Evolutionary conservation across 2,888 invertebrate genomes (phyloP).

Genomic region (Agapostemon virescens): DNA sequence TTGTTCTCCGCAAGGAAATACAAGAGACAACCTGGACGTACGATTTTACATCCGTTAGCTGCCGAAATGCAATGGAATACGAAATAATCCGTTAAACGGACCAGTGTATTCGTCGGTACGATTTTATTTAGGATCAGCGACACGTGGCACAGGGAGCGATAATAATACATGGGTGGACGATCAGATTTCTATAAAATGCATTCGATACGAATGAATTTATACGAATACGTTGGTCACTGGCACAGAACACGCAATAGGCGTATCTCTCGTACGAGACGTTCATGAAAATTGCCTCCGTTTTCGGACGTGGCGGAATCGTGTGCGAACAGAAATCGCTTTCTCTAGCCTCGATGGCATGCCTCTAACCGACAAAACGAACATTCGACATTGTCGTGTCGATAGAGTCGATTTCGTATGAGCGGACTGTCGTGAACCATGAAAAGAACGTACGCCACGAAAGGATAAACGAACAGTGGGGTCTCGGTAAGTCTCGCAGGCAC

Average conservation of each 20-base stretch:
- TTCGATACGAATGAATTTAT: neutral
- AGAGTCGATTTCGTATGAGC: slow-evolving; percentile 36
- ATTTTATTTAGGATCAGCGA: neutral
- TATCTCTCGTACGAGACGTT: slow-evolving; percentile 45
- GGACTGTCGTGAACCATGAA: slow-evolving; percentile 37
- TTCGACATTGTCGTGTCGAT: slow-evolving; percentile 47
- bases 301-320: slow-evolving; percentile 39
- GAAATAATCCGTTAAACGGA: neutral
- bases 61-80: neutral
- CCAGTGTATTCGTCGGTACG: neutral
- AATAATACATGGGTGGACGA: neutral
- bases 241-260: slow-evolving; percentile 53
- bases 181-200: neutral
- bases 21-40: neutral
- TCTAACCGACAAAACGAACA: slow-evolving; percentile 48
- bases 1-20: neutral
- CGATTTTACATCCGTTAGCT: neutral
- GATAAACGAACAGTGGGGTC: slow-evolving; percentile 40
- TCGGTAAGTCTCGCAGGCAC: slow-evolving; percentile 43
- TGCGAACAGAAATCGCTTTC: slow-evolving; percentile 65
- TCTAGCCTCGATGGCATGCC: slow-evolving; percentile 53
- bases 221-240: slow-evolving; percentile 29
- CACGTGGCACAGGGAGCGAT: neutral
- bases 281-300: slow-evolving; percentile 54
- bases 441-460: slow-evolving; percentile 48